A percentile compares a stretch with the other conserved stretches of the same genome.
phyloP scores from a whole-genome alignment of 2,797 vertebrate species.

The Ambastaia sidthimunki region DNA sequence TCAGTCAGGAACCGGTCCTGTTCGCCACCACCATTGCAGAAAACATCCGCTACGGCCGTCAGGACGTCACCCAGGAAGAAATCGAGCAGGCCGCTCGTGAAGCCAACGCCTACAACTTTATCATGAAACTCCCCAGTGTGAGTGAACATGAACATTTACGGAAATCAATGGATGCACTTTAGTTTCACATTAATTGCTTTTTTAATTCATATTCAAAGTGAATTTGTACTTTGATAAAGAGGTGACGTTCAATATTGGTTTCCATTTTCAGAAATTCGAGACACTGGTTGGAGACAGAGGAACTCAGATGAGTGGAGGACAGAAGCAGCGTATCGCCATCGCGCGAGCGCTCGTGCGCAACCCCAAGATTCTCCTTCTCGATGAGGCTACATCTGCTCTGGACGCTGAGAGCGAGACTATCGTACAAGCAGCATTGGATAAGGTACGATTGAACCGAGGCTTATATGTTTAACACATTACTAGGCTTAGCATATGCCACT shows the following conservation, averaged over 20 bases:
- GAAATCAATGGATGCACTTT: conserved; percentile 45
- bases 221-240: not conserved
- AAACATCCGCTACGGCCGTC: conserved; percentile 65
- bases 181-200: not conserved
- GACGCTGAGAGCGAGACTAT: conserved; percentile 93
- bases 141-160: conserved; percentile 68
- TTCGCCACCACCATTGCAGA: conserved; percentile 69
- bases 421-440: conserved; percentile 92
- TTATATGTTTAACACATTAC: not conserved
- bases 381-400: conserved; percentile 93
- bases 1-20: conserved; percentile 69
- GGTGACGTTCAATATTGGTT: not conserved
- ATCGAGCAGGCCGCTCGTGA: conserved; percentile 68
- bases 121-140: conserved; percentile 90
- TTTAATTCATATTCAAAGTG: not conserved
- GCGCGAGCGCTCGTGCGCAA: conserved; percentile 92
- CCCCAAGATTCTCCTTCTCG: conserved; percentile 93
- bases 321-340: conserved; percentile 96
- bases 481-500: not conserved
- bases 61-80: conserved; percentile 68
- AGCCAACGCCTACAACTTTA: conserved; percentile 68
- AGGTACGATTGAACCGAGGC: conserved; percentile 73
- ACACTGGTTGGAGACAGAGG: conserved; percentile 92
- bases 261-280: conserved; percentile 86
- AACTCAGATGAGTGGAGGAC: conserved; percentile 92